phyloP scores from a whole-genome alignment of 30 jellyfish, hydroid and myxozoan species.

The Aurelia aurita region DNA sequence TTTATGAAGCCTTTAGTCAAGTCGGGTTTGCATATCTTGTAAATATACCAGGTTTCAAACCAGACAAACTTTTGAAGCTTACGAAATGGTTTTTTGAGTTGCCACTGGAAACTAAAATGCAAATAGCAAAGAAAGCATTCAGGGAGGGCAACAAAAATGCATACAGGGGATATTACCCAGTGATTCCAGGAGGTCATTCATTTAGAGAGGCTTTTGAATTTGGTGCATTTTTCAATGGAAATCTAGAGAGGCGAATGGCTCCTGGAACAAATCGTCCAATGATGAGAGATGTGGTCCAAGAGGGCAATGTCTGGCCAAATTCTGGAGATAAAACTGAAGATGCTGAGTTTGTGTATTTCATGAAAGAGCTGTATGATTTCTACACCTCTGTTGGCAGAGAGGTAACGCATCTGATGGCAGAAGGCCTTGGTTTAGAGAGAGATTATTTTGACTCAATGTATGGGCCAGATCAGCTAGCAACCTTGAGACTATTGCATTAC shows the following conservation, averaged over 20 bases:
- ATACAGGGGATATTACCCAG: constrained; percentile 85
- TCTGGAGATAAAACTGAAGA: constrained; percentile 52
- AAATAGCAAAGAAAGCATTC: constrained; percentile 69
- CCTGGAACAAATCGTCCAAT: constrained; percentile 49
- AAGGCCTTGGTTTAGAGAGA: constrained; percentile 69
- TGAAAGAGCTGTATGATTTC: constrained; percentile 41
- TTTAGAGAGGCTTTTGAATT: constrained; percentile 81
- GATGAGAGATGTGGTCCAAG: constrained; percentile 80
- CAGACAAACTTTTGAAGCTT: constrained; percentile 68
- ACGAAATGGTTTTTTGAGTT: constrained; percentile 84
- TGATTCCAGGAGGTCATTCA: constrained; percentile 87
- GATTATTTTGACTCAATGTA: constrained; percentile 47
- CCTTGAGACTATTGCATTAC: constrained; percentile 79
- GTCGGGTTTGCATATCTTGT: constrained; percentile 89
- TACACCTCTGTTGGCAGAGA: constrained; percentile 24
- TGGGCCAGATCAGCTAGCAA: constrained; percentile 64
- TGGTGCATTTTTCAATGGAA: constrained; percentile 61
- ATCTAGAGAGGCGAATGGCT: not conserved
- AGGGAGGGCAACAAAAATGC: constrained; percentile 49
- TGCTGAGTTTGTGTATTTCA: constrained; percentile 25
- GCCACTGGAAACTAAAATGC: constrained; percentile 72
- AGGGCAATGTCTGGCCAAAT: constrained; percentile 81
- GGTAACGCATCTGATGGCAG: constrained; percentile 61
- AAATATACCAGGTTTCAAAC: constrained; percentile 64
- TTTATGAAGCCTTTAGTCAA: constrained; percentile 42